phyloP scores from a whole-genome alignment of 2,797 vertebrate species.

The Siniperca obscura region DNA sequence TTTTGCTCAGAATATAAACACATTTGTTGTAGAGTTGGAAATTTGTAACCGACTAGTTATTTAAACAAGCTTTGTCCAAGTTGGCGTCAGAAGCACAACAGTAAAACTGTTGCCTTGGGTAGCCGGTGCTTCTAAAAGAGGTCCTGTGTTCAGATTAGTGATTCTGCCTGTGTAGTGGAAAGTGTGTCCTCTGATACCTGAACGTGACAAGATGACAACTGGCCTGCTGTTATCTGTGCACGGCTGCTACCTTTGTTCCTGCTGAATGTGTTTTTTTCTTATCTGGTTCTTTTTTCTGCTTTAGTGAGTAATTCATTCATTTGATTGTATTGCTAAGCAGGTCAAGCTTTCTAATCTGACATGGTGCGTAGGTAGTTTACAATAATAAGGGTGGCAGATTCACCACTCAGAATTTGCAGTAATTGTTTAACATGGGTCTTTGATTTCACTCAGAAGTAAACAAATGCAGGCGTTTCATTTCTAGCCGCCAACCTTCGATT shows the following conservation, averaged over 20 bases:
- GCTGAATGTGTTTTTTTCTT: background rate
- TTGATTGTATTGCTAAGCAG: background rate
- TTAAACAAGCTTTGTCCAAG: background rate
- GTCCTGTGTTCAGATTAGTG: conserved; percentile 13
- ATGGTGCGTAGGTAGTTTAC: too few species aligned
- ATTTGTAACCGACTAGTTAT: background rate
- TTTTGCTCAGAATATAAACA: background rate
- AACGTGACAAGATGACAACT: conserved; percentile 4
- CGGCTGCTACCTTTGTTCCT: background rate
- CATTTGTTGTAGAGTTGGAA: background rate
- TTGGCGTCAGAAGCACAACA: background rate
- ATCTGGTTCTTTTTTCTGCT: conserved; percentile 14
- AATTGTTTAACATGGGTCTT: background rate
- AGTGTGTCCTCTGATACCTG: conserved; percentile 11
- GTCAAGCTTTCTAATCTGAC: background rate
- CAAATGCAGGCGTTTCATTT: background rate
- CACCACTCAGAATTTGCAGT: background rate
- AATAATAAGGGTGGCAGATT: background rate
- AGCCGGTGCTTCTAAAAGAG: background rate
- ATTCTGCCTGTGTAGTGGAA: conserved; percentile 4
- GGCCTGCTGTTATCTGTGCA: conserved; percentile 18
- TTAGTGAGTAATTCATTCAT: background rate
- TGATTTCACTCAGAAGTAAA: background rate
- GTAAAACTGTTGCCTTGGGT: background rate
- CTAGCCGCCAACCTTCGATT: background rate